phyloP scores from a whole-genome alignment of 2,888 invertebrate species.

The Xylota sylvarum region DNA sequence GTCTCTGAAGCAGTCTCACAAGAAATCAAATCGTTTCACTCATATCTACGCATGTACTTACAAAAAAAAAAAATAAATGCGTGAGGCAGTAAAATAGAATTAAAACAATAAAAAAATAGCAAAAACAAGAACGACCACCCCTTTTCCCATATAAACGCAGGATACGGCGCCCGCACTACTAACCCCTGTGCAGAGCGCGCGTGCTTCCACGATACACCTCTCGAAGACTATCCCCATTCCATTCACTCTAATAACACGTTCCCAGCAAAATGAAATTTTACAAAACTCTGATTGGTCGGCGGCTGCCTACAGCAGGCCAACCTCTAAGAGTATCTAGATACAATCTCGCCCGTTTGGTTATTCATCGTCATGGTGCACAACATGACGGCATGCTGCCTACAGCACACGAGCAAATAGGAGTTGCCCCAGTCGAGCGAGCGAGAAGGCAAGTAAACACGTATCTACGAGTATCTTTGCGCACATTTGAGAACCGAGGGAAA shows the following conservation, averaged over 20 bases:
- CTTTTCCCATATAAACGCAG: slow-evolving; percentile 58
- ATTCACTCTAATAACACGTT: slow-evolving; percentile 71
- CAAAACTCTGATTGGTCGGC: slow-evolving; percentile 70
- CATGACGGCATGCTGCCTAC: slow-evolving; percentile 70
- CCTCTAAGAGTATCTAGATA: slow-evolving; percentile 73
- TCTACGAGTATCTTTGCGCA: slow-evolving; percentile 73
- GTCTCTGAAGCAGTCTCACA: slow-evolving; percentile 45
- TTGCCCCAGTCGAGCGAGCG: slow-evolving; percentile 36
- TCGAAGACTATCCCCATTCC: slow-evolving; percentile 67
- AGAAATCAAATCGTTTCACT: slow-evolving; percentile 49
- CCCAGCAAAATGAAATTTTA: slow-evolving; percentile 55
- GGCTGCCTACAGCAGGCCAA: slow-evolving; percentile 52
- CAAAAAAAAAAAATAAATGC: slow-evolving; percentile 42
- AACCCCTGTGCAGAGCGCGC: slow-evolving; percentile 72
- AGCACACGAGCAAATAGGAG: slow-evolving; percentile 59
- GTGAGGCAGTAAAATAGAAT: slow-evolving; percentile 48
- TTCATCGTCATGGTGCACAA: slow-evolving; percentile 74
- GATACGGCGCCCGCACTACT: slow-evolving; percentile 66
- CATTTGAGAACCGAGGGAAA: slow-evolving; percentile 66
- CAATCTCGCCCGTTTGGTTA: slow-evolving; percentile 70
- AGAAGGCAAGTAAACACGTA: slow-evolving; percentile 63
- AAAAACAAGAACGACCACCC: slow-evolving; percentile 54
- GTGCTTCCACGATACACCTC: slow-evolving; percentile 62
- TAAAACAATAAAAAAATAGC: slow-evolving; percentile 32
- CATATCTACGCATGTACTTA: slow-evolving; percentile 66